Percentiles rank a stretch among this genome's conserved stretches.
phyloP scores from a whole-genome alignment of 37 sponge, comb jelly and placozoan genomes.

The Spongia lamella region DNA sequence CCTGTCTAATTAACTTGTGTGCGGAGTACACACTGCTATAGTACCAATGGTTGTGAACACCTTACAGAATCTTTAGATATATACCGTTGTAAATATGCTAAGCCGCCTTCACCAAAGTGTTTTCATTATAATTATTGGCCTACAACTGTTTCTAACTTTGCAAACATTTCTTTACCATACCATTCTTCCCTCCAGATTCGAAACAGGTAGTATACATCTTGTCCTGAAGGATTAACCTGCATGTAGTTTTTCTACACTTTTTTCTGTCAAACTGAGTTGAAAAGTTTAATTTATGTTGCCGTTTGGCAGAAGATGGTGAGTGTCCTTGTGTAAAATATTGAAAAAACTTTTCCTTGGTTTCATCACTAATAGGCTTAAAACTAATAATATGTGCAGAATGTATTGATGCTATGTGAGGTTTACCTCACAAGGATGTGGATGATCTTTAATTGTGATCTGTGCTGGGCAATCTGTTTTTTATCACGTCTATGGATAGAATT shows the following conservation, averaged over 20 bases:
- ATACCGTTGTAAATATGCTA: slow-evolving; percentile 9
- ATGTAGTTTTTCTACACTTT: no score
- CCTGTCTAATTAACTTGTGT: neutral
- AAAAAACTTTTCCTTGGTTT: neutral
- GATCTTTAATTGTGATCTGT: neutral
- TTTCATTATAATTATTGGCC: slow-evolving; percentile 18
- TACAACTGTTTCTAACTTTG: neutral
- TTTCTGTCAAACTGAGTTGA: neutral
- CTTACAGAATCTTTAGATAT: neutral
- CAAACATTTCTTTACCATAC: slow-evolving; percentile 18
- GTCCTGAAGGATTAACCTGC: neutral
- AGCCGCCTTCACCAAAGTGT: slow-evolving; percentile 1
- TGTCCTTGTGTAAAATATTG: neutral
- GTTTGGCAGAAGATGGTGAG: slow-evolving; percentile 8
- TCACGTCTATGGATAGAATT: no score
- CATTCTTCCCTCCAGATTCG: slow-evolving; percentile 4
- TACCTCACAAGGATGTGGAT: slow-evolving; percentile 11
- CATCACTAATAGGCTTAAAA: slow-evolving; percentile 6
- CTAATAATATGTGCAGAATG: slow-evolving; percentile 10
- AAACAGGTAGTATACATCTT: slow-evolving; percentile 17
- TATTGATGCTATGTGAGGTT: slow-evolving; percentile 5
- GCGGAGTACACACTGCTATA: neutral
- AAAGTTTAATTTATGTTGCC: neutral
- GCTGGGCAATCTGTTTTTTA: slow-evolving; percentile 23
- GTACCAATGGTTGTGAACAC: neutral